Evolutionary conservation across 2,888 invertebrate species (phyloP).

Genomic region (Tiphia femorata): DNA sequence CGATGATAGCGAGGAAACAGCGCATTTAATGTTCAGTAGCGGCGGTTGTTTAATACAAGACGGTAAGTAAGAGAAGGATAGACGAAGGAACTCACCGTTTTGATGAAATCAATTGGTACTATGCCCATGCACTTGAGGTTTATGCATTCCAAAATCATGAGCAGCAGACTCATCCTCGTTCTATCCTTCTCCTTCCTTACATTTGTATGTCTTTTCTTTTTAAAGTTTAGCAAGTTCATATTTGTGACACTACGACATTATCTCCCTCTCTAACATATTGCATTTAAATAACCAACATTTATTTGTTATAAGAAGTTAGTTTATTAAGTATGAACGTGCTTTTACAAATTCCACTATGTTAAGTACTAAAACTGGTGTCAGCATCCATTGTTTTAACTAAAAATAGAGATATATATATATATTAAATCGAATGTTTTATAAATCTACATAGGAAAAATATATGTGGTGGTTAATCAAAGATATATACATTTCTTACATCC

Average conservation of each 20-base stretch:
- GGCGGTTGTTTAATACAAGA: conserved; percentile 26
- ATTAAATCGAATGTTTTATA: not conserved
- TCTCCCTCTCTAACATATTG: conserved; percentile 24
- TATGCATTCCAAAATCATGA: conserved; percentile 50
- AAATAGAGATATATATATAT: not conserved
- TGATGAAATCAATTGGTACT: conserved; percentile 44
- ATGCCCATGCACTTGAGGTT: conserved; percentile 50
- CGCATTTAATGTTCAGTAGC: no score
- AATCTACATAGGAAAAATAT: conserved; percentile 3
- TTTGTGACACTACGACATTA: conserved; percentile 30
- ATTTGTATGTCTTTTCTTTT: not conserved
- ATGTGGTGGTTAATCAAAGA: conserved; percentile 5
- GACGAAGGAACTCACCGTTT: conserved; percentile 68
- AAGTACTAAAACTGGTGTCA: no score
- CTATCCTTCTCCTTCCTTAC: conserved; percentile 67
- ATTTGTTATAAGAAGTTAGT: conserved; percentile 19
- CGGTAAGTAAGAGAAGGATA: conserved; percentile 67
- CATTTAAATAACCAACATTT: conserved; percentile 9
- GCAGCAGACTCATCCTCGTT: conserved; percentile 53
- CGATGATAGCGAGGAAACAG: no score
- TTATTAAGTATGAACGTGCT: conserved; percentile 50
- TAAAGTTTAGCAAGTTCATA: conserved; percentile 9
- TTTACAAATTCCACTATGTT: conserved; percentile 21
- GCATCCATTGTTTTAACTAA: not conserved
- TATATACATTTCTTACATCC: not conserved